Base-by-base conservation (phyloP, 2,888 invertebrate genomes). In the Apamea anceps region DNA sequence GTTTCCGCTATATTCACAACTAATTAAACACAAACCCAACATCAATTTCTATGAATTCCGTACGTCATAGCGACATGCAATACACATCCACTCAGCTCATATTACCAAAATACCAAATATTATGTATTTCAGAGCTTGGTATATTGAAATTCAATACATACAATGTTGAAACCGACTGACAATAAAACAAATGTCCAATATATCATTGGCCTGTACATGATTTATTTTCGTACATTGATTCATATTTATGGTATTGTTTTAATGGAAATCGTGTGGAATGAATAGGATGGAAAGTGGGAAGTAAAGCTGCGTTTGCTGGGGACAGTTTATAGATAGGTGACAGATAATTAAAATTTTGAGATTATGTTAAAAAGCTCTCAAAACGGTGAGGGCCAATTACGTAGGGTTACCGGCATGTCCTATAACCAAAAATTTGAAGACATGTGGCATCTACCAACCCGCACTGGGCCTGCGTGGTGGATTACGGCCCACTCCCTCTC, bases 61-160 rank as follows among this genome's bases (percentile, higher is more conserved):
- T 15, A 63, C 37, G 6, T 15, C 51, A 48, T n/a, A 51, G 25
- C 57, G 48, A 42, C 28, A 72, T 63, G 57, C 72, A 77, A 45
- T 51, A 76, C 37, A n/a, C 21, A 72, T 13, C 25, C 81, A 72
- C 10, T 63, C 32, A 25, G 48, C 67, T 60, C 25, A 32, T 63
- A 65, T 71, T 66, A 72, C 25, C 32, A 21, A 63, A 72, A 82
- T 42, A 45, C 65, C 62, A 57, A 63, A 81, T 37, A 73, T 63
- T 57, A 72, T 62, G 67, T 72, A 85, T 81, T 80, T 74, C 54
- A 63, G 66, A 68, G 70, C 37, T 13, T 48, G n/a, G 51, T 28
- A 77, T 82, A 82, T 82, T 82, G 77, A 84, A 77, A 84, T 84
- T 86, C 83, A 86, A 60, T 60, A 65, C 32, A 63, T 63, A 82